Base-by-base conservation (phyloP, 2,113 vertebrate genomes). In the Psephotus haematonotus region DNA sequence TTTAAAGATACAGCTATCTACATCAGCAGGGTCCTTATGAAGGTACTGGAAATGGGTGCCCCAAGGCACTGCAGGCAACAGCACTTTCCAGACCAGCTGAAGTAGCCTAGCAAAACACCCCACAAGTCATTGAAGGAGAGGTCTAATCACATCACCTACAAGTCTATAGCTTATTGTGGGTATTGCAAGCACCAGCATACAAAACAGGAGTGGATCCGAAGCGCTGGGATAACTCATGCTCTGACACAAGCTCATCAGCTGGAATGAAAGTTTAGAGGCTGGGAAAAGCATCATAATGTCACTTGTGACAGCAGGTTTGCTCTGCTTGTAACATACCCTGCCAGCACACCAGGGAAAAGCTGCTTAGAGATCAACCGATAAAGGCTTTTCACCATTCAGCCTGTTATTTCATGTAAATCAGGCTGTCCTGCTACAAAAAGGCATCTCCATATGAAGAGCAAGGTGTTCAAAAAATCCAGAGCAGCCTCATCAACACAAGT, bases 321-420 rank as follows among this genome's bases (percentile, higher is more conserved):
- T 93, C 85, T 59, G 68, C 71, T 60, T 65, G n/a, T 85, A 96
- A 90, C 67, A 49, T 2, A 67, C 63, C 10, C 79, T 68, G 90
- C 85, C 82, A 90, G 41, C 75, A 50, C 68, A 39, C 47, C 6
- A 1, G 2, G 71, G 79, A 93, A 93, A 90, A 92, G 82, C 82
- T 55, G 79, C 94, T 83, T 69, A 50, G 68, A 95, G 85, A 95
- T 95, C 82, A 86, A 59, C 64, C 49, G 93, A 94, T 93, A 93
- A 94, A 94, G 69, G 82, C 72, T 90, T 88, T 80, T 75, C 41
- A 4, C 68, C 71, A 63, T 71, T 59, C 74, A 88, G 39, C 44
- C 82, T 60, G 29, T 69, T 81, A 82, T 65, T 92, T 92, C 69
- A 88, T 78, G 71, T 92, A 90, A 93, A 96, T 92, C 7, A 22